Conservation (phyloP, 2,113 vertebrate genomes). For the Rhabdomys dilectus region DNA sequence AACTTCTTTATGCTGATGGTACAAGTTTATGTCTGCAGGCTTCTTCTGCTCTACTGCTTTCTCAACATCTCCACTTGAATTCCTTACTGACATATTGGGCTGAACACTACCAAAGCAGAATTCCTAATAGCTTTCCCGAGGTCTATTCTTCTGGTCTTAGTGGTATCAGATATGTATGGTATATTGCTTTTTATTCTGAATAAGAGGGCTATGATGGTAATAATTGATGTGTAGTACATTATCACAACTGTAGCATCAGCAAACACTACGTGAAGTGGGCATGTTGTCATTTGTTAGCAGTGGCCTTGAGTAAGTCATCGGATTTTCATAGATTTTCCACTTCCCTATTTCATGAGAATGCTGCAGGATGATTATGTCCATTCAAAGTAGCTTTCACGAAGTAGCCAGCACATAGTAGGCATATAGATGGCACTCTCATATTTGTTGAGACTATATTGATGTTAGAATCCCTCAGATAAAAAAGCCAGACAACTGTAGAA, state of each 20-base stretch:
- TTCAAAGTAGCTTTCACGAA: not conserved
- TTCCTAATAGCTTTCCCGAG: not conserved
- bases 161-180: not conserved
- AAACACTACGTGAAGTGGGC: not conserved
- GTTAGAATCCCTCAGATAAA: not conserved
- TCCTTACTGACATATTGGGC: not conserved
- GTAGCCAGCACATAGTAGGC: not conserved
- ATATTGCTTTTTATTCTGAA: not conserved
- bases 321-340: not conserved
- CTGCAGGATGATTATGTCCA: not conserved
- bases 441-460: not conserved
- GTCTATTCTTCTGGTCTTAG: not conserved
- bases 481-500: not conserved
- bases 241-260: not conserved
- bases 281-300: not conserved
- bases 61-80: conserved; percentile 33
- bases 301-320: not conserved
- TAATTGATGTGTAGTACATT: not conserved
- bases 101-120: not conserved
- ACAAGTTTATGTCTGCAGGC: conserved; percentile 1
- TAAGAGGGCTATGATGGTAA: not conserved
- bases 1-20: conserved; percentile 47
- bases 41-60: not conserved
- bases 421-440: not conserved
- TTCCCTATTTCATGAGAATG: not conserved